Conservation (phyloP, 2,113 vertebrate species). For the Callopanchax toddi region DNA sequence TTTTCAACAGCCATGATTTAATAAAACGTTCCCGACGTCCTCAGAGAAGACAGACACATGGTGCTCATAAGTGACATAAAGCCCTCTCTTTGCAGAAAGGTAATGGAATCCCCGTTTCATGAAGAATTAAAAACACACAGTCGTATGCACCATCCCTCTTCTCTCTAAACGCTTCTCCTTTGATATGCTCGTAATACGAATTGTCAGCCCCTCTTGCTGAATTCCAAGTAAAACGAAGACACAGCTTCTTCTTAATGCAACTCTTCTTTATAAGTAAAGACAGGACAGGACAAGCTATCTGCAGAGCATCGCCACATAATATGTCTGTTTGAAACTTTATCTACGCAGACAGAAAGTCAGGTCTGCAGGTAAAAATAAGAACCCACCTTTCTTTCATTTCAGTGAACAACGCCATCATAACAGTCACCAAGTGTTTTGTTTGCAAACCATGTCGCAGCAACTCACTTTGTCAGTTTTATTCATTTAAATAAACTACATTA, state of each 20-base stretch:
- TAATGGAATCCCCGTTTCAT: slow-evolving; percentile 57
- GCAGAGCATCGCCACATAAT: background rate
- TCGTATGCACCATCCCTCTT: slow-evolving; percentile 19
- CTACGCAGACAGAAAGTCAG: background rate
- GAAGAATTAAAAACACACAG: slow-evolving; percentile 56
- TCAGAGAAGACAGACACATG: slow-evolving; percentile 68
- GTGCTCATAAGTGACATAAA: slow-evolving; percentile 65
- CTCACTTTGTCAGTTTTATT: too few relatives aligned
- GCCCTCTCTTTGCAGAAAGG: slow-evolving; percentile 37
- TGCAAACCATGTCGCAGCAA: too few relatives aligned
- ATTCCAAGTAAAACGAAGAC: slow-evolving; percentile 56
- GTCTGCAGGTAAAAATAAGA: background rate
- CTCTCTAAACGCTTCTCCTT: slow-evolving; percentile 51
- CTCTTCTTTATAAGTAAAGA: slow-evolving; percentile 27
- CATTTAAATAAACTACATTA: too few relatives aligned
- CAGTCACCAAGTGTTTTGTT: too few relatives aligned
- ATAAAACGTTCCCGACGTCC: slow-evolving; percentile 50
- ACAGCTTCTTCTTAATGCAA: slow-evolving; percentile 18
- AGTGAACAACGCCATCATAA: too few relatives aligned
- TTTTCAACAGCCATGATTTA: slow-evolving; percentile 59
- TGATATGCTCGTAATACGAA: slow-evolving; percentile 59
- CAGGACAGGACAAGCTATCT: slow-evolving; percentile 10
- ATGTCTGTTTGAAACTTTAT: background rate
- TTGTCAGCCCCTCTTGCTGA: slow-evolving; percentile 58
- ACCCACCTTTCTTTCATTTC: background rate